Evolutionary conservation across 2,888 invertebrate genomes (phyloP).

Genomic region (Ennomos fuscantarius): DNA sequence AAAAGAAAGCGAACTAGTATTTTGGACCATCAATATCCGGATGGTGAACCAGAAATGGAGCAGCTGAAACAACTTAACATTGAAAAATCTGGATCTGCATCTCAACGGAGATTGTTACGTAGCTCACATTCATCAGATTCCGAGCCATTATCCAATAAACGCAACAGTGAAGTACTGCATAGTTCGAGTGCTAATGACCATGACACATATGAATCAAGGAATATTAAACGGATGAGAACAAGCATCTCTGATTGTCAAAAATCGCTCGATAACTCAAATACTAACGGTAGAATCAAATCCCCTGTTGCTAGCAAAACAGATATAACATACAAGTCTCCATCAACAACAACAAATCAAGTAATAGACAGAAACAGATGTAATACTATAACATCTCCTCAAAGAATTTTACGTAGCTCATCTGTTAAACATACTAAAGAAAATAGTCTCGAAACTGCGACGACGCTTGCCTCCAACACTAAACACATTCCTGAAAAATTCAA

Average conservation of each 20-base stretch:
- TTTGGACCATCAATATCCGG: background rate
- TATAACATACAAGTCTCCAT: background rate
- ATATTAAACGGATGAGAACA: constrained; percentile 3
- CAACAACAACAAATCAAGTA: background rate
- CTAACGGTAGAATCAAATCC: background rate
- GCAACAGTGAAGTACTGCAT: background rate
- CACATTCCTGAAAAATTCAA: background rate
- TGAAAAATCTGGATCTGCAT: background rate
- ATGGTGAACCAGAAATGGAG: background rate
- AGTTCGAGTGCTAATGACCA: too few relatives aligned
- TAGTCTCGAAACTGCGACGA: background rate
- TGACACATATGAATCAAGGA: background rate
- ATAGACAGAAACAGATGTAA: background rate
- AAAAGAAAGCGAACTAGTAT: background rate
- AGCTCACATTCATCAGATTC: background rate
- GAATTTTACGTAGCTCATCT: constrained; percentile 18
- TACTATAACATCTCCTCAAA: constrained; percentile 4
- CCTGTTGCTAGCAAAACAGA: background rate
- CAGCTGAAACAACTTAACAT: background rate
- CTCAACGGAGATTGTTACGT: too few relatives aligned
- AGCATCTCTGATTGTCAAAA: constrained; percentile 3
- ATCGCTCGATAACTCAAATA: too few relatives aligned
- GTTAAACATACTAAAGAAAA: constrained; percentile 6
- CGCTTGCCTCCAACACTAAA: background rate
- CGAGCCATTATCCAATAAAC: background rate